Percentiles rank a stretch among this genome's conserved stretches.
Conservation (phyloP, 1,140 invertebrate species). For the Apocrypta bakeri region DNA sequence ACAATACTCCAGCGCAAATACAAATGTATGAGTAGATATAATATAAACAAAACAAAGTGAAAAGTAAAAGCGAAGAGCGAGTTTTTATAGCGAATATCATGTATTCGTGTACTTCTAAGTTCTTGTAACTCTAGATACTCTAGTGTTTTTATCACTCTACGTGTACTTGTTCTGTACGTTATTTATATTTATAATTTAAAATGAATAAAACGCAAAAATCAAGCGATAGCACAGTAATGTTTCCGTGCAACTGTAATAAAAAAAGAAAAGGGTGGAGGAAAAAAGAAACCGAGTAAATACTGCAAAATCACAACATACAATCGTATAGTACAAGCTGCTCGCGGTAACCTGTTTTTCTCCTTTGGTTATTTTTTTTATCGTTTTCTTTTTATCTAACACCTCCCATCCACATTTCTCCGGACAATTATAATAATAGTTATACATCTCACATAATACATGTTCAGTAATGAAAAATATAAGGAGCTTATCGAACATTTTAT, state of each 20-base stretch:
- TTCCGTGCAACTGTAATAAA: slow-evolving; percentile 30
- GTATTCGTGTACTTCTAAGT: slow-evolving; percentile 5
- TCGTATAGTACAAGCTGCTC: slow-evolving; percentile 60
- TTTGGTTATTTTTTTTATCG: slow-evolving; percentile 40
- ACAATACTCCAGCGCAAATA: slow-evolving; percentile 37
- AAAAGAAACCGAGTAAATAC: slow-evolving; percentile 51
- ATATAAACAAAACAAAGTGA: background rate
- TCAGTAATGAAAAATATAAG: slow-evolving; percentile 43
- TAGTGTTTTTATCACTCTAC: slow-evolving; percentile 20
- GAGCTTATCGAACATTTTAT: slow-evolving; percentile 31
- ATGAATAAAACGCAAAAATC: slow-evolving; percentile 37
- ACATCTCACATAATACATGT: slow-evolving; percentile 35
- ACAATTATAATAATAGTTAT: slow-evolving; percentile 16
- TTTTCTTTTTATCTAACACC: slow-evolving; percentile 12
- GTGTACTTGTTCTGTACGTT: slow-evolving; percentile 13
- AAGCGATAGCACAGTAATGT: slow-evolving; percentile 4
- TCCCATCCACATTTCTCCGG: slow-evolving; percentile 26
- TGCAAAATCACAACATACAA: slow-evolving; percentile 49
- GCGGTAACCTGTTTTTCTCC: slow-evolving; percentile 49
- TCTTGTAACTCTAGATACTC: slow-evolving; percentile 1
- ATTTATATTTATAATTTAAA: slow-evolving; percentile 16
- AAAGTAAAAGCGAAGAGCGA: slow-evolving; percentile 38
- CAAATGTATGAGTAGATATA: slow-evolving; percentile 31
- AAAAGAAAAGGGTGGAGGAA: slow-evolving; percentile 48
- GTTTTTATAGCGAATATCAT: slow-evolving; percentile 2